Base-by-base conservation (phyloP, 2,113 vertebrate genomes). In the Jaculus jaculus region DNA sequence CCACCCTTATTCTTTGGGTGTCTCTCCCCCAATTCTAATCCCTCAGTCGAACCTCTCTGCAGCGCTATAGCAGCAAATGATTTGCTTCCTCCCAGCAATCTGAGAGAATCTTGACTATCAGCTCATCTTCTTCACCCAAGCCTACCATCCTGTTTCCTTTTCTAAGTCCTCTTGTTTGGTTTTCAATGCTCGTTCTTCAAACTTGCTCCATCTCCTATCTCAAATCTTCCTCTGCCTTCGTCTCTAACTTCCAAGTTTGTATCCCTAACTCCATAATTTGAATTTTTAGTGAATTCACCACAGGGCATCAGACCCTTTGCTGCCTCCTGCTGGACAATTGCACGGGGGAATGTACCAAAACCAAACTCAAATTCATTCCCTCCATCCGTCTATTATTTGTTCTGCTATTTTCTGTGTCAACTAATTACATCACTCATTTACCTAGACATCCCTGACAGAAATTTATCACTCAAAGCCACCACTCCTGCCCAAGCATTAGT, bases 251-350 rank as follows among this genome's bases (percentile, higher is more conserved):
- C 26, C 60, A 74, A 30, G 39, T 87, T 24, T 83, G 47, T 28
- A 39, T 3, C 75, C 74, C 15, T 28, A 54, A 75, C 18, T 69
- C 21, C 15, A 16, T 74, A 47, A 69, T 78, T 79, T 54, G 63
- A 58, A 75, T 58, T 58, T 80, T 74, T 77, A 75, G 17, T 30
- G 68, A 78, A 60, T 16, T 30, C 66, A 51, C 12, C 20, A 24
- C 18, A 32, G 39, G 85, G 74, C 89, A 78, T n/a, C 74, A 89
- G 68, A 86, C 61, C 26, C 95, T 65, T 63, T 87, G 47, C 58
- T 96, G 84, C 80, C 89, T 87, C 73, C 77, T 93, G 54, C 71
- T 93, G 93, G 89, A 5, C 1, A 84, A 58, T 77, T 86, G n/a
- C 37, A 84, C 1, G 23, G 74, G 79, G 51, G n/a, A n/a, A 6